phyloP scores from a whole-genome alignment of 35 echinoderm and acorn worm species.

The Apostichopus californicus region DNA sequence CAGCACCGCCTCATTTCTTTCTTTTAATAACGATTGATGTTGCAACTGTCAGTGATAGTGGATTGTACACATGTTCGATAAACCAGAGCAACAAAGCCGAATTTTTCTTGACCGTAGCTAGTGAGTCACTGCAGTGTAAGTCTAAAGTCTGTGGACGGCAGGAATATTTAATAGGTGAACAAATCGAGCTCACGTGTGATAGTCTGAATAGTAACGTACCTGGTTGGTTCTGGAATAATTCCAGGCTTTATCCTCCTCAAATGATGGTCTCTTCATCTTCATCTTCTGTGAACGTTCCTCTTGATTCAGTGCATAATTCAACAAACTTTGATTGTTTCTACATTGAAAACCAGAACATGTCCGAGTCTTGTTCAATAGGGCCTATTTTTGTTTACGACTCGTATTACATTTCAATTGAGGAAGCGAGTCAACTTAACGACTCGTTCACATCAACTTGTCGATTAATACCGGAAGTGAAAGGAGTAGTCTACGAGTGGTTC shows the following conservation, averaged over 20 bases:
- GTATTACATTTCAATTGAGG: not conserved
- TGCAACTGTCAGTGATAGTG: not conserved
- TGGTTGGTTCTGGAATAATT: not conserved
- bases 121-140: not conserved
- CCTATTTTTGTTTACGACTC: conserved; percentile 7
- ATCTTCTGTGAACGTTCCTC: not conserved
- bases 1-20: no score
- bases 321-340: not conserved
- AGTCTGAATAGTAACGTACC: not conserved
- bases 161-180: not conserved
- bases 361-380: not conserved
- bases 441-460: not conserved
- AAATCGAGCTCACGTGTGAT: not conserved
- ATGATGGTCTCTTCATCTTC: not conserved
- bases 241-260: not conserved
- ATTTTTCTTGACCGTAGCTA: not conserved
- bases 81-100: not conserved
- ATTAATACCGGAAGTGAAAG: not conserved
- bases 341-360: not conserved
- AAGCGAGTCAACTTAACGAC: not conserved
- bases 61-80: not conserved
- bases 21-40: no score
- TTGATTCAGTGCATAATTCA: not conserved
- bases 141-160: not conserved
- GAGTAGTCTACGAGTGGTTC: not conserved